Evolutionary conservation across 2,888 invertebrate species (phyloP).

Genomic region (Pollenia amentaria): DNA sequence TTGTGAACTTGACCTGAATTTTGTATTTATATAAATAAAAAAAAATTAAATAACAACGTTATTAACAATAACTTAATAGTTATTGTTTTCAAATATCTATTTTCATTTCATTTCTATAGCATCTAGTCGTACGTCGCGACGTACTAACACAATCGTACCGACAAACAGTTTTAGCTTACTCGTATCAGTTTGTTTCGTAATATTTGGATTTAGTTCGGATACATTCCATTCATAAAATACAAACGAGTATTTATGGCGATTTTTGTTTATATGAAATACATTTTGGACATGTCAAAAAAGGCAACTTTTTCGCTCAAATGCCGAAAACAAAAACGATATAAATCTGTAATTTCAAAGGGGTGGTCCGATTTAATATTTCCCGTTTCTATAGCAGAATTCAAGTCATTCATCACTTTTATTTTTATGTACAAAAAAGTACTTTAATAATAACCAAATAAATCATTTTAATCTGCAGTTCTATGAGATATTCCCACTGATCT

Average conservation of each 20-base stretch:
- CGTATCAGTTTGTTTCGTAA: constrained; percentile 11
- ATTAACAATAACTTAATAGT: constrained; percentile 3
- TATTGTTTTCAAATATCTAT: constrained; percentile 19
- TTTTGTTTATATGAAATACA: background rate
- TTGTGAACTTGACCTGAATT: constrained; percentile 53
- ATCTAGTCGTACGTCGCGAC: background rate
- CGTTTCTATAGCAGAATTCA: too few species aligned
- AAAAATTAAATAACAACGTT: constrained; percentile 11
- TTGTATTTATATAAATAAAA: constrained; percentile 18
- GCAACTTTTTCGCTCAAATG: background rate
- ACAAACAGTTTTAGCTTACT: background rate
- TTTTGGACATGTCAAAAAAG: background rate
- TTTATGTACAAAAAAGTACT: too few species aligned
- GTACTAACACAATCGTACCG: background rate
- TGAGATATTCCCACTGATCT: too few species aligned
- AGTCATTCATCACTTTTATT: too few species aligned
- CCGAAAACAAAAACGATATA: too few species aligned
- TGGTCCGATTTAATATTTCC: too few species aligned
- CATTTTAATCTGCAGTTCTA: too few species aligned
- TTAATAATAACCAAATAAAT: too few species aligned
- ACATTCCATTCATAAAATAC: constrained; percentile 12
- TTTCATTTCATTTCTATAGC: constrained; percentile 13
- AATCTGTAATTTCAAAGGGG: too few species aligned
- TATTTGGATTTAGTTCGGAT: background rate
- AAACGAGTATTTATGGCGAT: background rate